Conservation (phyloP, 2,113 vertebrate genomes). For the Mungos mungo region DNA sequence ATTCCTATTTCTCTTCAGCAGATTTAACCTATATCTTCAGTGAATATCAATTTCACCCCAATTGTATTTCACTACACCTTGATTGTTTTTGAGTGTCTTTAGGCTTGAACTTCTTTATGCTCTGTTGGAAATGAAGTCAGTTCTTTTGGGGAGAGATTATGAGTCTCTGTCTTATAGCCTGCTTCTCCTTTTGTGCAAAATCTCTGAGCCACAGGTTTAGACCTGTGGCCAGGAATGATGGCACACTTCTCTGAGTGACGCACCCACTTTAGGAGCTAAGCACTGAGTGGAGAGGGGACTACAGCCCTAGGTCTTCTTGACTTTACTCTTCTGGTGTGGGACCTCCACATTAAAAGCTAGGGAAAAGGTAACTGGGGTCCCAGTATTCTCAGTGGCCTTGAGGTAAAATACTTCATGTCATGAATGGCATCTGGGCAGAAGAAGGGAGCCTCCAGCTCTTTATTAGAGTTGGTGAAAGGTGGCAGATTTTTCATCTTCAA, state of each 20-base stretch:
- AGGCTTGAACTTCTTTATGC: neutral
- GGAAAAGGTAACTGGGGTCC: neutral
- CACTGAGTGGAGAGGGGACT: neutral
- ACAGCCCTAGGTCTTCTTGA: neutral
- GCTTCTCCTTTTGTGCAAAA: neutral
- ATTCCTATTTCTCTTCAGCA: neutral
- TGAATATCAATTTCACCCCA: neutral
- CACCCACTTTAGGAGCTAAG: neutral
- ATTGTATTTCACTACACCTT: neutral
- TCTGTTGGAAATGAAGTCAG: neutral
- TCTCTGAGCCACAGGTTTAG: neutral
- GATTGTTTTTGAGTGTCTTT: neutral
- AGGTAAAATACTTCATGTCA: neutral
- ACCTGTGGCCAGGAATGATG: neutral
- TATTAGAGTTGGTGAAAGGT: neutral
- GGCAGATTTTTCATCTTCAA: neutral
- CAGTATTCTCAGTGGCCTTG: neutral
- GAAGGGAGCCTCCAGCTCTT: neutral
- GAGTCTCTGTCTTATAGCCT: neutral
- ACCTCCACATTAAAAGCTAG: neutral
- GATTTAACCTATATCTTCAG: neutral
- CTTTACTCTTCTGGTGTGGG: neutral
- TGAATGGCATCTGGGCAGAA: neutral
- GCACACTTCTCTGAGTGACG: neutral
- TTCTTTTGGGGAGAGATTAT: neutral